Evolutionary conservation across 2,888 invertebrate genomes (phyloP).

Genomic region (Acronicta aceris): DNA sequence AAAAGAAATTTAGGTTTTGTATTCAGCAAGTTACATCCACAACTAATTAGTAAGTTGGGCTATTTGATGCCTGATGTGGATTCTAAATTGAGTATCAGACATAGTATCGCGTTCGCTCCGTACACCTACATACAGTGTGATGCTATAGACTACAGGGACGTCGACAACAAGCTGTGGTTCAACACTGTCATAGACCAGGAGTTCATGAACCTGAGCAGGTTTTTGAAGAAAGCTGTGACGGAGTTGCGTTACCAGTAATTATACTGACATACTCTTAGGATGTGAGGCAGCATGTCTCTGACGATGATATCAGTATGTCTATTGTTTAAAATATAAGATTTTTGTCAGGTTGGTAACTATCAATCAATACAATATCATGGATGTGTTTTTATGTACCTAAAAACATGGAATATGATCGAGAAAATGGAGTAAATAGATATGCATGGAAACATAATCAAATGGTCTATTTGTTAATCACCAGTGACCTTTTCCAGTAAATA

Average conservation of each 20-base stretch:
- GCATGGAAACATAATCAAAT: too few species aligned
- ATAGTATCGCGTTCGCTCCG: slow-evolving; percentile 78
- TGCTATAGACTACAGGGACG: slow-evolving; percentile 60
- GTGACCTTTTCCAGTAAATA: too few species aligned
- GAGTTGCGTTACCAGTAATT: slow-evolving; percentile 58
- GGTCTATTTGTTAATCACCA: too few species aligned
- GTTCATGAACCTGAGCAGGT: slow-evolving; percentile 67
- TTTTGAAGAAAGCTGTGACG: slow-evolving; percentile 69
- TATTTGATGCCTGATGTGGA: slow-evolving; percentile 73
- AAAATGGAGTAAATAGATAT: too few species aligned
- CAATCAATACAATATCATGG: too few species aligned
- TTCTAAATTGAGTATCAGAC: slow-evolving; percentile 72
- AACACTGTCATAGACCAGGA: slow-evolving; percentile 66
- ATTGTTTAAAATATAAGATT: too few species aligned
- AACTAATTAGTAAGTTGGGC: slow-evolving; percentile 70
- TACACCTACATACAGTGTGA: slow-evolving; percentile 71
- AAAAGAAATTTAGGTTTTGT: slow-evolving; percentile 68
- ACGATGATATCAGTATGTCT: too few species aligned
- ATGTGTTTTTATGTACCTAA: too few species aligned
- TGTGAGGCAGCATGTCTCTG: too few species aligned
- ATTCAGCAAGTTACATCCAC: slow-evolving; percentile 72
- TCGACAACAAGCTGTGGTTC: slow-evolving; percentile 72
- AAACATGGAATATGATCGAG: too few species aligned
- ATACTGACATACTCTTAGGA: not conserved
- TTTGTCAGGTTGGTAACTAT: too few species aligned